A percentile compares a stretch with the other conserved stretches of the same genome.
These are phyloP conservation scores for Parelbella ahira DNA, from an alignment of 2,888 invertebrate species.

Conservation along the genomic window DNA sequence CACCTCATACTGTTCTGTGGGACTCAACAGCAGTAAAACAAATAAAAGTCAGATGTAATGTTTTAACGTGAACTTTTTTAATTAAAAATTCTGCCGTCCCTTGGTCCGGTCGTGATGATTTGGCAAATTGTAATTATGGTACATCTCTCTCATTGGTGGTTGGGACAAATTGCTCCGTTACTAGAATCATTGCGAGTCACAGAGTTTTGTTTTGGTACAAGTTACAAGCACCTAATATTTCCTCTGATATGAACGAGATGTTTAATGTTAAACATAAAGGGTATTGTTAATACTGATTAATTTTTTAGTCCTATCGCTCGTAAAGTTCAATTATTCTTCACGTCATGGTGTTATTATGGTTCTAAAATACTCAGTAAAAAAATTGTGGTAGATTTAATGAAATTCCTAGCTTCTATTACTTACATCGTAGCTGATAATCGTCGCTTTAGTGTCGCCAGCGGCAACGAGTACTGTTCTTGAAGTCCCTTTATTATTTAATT, in stretches of 20 bases:
- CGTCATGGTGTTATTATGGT: too few species aligned
- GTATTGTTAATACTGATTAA: too few species aligned
- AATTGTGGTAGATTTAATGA: too few species aligned
- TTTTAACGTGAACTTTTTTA: conserved; percentile 8
- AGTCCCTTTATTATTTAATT: conserved; percentile 47
- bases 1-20: too few species aligned
- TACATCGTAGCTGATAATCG: conserved; percentile 46
- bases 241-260: too few species aligned
- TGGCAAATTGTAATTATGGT: conserved; percentile 6
- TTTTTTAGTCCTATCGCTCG: too few species aligned
- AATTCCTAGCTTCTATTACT: conserved; percentile 35
- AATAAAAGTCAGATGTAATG: conserved; percentile 11
- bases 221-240: too few species aligned
- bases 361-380: too few species aligned
- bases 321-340: too few species aligned
- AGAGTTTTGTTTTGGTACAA: too few species aligned
- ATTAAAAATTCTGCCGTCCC: conserved; percentile 5
- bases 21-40: conserved; percentile 7
- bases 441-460: conserved; percentile 51
- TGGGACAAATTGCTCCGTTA: conserved; percentile 56
- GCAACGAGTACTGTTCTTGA: conserved; percentile 48
- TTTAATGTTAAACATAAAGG: too few species aligned
- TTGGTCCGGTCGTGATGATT: background rate
- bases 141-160: conserved; percentile 34
- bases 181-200: conserved; percentile 49